Percentiles rank a stretch among this genome's conserved stretches.
Conservation (phyloP, 2,797 vertebrate species). For the Lophura swinhoii region DNA sequence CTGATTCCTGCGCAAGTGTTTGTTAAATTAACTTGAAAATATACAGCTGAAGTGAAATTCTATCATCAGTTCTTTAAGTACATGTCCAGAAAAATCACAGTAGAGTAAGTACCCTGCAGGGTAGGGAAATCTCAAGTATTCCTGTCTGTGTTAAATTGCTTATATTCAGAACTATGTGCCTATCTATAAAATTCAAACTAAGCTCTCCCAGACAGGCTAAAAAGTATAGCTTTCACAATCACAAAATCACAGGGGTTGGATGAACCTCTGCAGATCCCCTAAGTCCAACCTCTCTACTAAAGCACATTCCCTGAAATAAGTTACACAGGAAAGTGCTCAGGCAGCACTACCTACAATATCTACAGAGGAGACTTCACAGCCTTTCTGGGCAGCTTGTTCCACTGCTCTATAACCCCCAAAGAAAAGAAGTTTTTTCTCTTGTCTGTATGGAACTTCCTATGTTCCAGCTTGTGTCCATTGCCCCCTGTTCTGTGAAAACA, state of each 20-base stretch:
- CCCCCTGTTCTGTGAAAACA: too few species aligned
- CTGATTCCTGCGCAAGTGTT: background rate
- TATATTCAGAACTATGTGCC: background rate
- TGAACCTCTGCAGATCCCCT: background rate
- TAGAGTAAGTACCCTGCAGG: background rate
- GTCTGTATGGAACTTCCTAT: too few species aligned
- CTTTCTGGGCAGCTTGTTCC: too few species aligned
- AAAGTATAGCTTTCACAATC: background rate
- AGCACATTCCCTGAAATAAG: background rate
- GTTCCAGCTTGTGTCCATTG: too few species aligned
- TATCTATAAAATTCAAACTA: background rate
- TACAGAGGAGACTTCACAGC: too few species aligned
- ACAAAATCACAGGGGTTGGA: background rate
- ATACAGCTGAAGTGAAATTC: background rate
- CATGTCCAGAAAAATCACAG: background rate
- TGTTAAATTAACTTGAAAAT: slow-evolving; percentile 29
- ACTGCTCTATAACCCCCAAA: too few species aligned
- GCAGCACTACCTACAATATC: background rate
- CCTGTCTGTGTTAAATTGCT: background rate
- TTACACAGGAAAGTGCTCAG: background rate
- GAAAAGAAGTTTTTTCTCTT: too few species aligned
- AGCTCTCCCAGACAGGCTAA: background rate
- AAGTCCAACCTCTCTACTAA: background rate
- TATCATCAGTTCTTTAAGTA: background rate
- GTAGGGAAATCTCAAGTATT: background rate